Evolutionary conservation across 2,113 vertebrate species (phyloP).

Genomic region (Propithecus coquereli): DNA sequence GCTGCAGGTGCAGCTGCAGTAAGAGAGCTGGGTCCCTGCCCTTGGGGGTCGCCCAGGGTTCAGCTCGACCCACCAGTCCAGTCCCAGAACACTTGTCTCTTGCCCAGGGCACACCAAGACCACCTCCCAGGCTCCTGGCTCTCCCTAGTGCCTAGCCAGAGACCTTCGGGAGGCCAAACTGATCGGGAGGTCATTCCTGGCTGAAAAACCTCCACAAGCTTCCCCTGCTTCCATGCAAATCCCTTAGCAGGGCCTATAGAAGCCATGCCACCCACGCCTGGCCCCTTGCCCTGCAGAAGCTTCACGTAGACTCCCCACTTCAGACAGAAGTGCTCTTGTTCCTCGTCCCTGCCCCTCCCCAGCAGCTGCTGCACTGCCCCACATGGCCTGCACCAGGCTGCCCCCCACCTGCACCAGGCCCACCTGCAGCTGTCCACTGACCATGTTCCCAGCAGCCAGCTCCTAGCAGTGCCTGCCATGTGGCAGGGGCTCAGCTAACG

Average conservation of each 20-base stretch:
- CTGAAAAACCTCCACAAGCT: background rate
- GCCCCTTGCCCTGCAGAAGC: fast-evolving
- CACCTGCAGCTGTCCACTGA: background rate
- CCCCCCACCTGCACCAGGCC: background rate
- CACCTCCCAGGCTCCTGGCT: background rate
- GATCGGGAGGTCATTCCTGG: fast-evolving
- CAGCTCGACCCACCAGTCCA: background rate
- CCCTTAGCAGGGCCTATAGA: background rate
- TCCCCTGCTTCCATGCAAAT: background rate
- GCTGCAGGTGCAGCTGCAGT: too few relatives aligned
- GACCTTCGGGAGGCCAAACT: background rate
- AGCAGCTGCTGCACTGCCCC: background rate
- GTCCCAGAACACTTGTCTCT: background rate
- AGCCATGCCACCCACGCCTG: fast-evolving
- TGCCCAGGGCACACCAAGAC: background rate
- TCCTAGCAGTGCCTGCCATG: background rate
- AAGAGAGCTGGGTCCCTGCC: background rate
- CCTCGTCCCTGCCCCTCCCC: background rate
- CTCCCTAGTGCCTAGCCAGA: background rate
- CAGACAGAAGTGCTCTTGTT: too few relatives aligned
- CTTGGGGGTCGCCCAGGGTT: fast-evolving
- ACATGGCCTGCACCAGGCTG: background rate
- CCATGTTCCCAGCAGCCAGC: fast-evolving
- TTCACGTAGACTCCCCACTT: background rate
- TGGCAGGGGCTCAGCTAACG: fast-evolving